Conservation (phyloP, 2,113 vertebrate species). For the Mungos mungo region DNA sequence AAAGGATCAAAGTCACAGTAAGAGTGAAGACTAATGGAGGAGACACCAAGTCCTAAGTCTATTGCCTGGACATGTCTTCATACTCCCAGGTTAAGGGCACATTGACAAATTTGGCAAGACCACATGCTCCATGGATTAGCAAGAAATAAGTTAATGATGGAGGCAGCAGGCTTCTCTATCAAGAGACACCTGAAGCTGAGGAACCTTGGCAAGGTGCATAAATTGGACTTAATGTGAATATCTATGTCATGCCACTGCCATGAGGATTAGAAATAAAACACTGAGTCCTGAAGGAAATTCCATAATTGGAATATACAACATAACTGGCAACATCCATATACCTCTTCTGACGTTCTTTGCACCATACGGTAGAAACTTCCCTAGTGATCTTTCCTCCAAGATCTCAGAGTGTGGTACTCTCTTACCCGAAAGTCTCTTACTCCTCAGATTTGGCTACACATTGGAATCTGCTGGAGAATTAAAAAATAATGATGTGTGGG, state of each 20-base stretch:
- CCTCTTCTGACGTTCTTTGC: not conserved
- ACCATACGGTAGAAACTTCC: rapidly evolving
- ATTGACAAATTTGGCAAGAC: not conserved
- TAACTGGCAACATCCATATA: not conserved
- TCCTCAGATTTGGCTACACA: not conserved
- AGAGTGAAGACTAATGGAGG: not conserved
- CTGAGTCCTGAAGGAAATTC: not conserved
- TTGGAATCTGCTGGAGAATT: not conserved
- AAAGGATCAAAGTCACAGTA: not conserved
- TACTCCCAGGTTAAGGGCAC: no score
- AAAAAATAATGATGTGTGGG: not conserved
- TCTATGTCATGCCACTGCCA: not conserved
- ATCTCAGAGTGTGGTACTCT: not conserved
- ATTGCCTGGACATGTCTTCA: not conserved
- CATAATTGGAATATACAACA: not conserved
- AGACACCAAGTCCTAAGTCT: not conserved
- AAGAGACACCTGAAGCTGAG: not conserved
- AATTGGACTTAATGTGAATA: not conserved
- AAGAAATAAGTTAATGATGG: not conserved
- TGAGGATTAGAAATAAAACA: not conserved
- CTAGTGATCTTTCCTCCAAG: not conserved
- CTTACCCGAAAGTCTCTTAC: not conserved
- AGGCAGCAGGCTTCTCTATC: not conserved
- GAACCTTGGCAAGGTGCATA: not conserved
- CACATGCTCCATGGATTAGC: not conserved